Evolutionary conservation across 2,113 vertebrate species (phyloP).

Genomic region (Ursus arctos): DNA sequence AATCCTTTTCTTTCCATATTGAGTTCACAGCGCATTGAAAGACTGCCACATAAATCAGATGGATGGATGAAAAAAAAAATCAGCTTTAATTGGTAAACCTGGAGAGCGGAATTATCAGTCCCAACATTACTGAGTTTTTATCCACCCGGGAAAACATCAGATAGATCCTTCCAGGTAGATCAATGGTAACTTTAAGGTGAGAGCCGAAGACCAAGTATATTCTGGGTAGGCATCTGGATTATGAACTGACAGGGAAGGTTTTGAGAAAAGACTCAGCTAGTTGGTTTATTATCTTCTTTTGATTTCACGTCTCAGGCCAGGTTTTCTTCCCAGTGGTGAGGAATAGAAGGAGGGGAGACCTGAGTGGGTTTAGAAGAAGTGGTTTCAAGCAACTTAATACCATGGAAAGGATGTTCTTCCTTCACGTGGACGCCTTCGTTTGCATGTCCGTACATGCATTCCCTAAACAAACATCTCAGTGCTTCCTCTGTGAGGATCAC

Average conservation of each 20-base stretch:
- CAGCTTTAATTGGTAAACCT: background rate
- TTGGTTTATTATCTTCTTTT: background rate
- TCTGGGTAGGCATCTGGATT: background rate
- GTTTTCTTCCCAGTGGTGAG: background rate
- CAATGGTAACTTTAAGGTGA: background rate
- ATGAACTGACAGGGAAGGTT: background rate
- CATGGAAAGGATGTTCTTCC: background rate
- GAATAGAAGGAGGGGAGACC: fast-evolving
- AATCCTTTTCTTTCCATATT: background rate
- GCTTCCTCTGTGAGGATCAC: background rate
- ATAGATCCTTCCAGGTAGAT: background rate
- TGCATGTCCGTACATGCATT: fast-evolving
- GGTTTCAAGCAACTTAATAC: background rate
- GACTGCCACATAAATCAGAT: background rate
- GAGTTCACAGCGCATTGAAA: background rate
- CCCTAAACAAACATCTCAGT: background rate
- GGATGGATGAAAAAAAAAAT: background rate
- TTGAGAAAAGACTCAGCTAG: background rate
- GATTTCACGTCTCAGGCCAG: background rate
- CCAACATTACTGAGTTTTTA: background rate
- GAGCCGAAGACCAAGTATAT: background rate
- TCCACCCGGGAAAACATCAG: background rate
- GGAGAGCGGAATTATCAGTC: background rate
- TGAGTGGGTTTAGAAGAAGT: no score
- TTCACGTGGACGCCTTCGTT: fast-evolving